Conservation (phyloP, 2,797 vertebrate species). For the Propithecus perrieri region DNA sequence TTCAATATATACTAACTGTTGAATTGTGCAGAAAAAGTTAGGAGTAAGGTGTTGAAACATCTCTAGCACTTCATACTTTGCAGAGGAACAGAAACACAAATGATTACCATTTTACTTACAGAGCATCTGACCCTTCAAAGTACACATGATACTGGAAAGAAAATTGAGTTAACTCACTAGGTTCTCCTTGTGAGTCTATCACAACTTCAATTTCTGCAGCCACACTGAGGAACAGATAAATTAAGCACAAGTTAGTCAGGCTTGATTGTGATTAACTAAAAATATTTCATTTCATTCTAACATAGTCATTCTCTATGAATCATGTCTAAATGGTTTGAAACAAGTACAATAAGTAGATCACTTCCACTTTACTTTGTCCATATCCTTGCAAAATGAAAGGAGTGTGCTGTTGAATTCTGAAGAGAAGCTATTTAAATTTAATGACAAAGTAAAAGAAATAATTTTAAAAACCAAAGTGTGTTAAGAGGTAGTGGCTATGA, state of each 20-base stretch:
- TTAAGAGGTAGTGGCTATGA: neutral
- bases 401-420: neutral
- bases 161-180: neutral
- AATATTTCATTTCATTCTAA: neutral
- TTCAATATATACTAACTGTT: neutral
- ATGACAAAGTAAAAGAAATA: neutral
- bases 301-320: neutral
- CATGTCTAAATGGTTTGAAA: neutral
- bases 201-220: neutral
- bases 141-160: neutral
- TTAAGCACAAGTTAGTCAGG: neutral
- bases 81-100: neutral
- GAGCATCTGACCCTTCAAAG: neutral
- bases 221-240: neutral
- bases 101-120: neutral
- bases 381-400: neutral
- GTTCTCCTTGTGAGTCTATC: neutral
- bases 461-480: neutral
- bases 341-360: neutral
- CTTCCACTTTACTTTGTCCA: neutral
- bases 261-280: constrained; percentile 2
- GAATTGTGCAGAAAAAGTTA: neutral
- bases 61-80: neutral
- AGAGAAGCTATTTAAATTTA: neutral
- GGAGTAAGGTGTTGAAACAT: neutral